Evolutionary conservation across 2,113 vertebrate genomes (phyloP).

Genomic region (Peromyscus californicus): DNA sequence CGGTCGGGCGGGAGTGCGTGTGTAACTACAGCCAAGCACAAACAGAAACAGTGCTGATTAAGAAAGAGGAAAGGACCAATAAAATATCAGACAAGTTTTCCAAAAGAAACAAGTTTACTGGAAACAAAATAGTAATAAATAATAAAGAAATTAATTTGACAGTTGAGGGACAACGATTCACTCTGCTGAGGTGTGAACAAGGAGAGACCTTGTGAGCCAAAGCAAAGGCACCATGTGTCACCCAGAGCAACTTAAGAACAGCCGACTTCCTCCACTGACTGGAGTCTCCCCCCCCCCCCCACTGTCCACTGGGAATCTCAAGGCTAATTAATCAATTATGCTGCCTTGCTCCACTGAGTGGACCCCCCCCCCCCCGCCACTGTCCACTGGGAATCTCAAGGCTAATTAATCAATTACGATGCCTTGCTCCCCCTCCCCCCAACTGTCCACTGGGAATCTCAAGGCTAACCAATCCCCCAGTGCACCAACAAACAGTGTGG

Average conservation of each 20-base stretch:
- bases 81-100: background rate
- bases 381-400: background rate
- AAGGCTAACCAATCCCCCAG: background rate
- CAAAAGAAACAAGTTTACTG: slow-evolving; percentile 48
- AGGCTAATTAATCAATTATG: background rate
- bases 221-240: slow-evolving; percentile 62
- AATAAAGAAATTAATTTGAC: slow-evolving; percentile 31
- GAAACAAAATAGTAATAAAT: slow-evolving; percentile 14
- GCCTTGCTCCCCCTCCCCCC: background rate
- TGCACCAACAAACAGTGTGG: background rate
- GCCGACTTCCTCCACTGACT: background rate
- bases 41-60: background rate
- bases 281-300: background rate
- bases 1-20: background rate
- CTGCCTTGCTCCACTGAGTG: slow-evolving; percentile 43
- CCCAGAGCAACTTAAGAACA: background rate
- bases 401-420: slow-evolving; percentile 12
- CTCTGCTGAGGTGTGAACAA: slow-evolving; percentile 50
- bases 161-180: slow-evolving; percentile 52
- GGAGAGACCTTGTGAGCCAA: slow-evolving; percentile 70
- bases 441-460: background rate
- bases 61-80: background rate
- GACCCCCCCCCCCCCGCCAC: background rate
- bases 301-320: slow-evolving; percentile 47
- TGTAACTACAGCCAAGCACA: background rate